These are phyloP conservation scores for Platyscapa corneri DNA, from an alignment of 1,140 invertebrate genomes.

Conservation along the genomic window DNA sequence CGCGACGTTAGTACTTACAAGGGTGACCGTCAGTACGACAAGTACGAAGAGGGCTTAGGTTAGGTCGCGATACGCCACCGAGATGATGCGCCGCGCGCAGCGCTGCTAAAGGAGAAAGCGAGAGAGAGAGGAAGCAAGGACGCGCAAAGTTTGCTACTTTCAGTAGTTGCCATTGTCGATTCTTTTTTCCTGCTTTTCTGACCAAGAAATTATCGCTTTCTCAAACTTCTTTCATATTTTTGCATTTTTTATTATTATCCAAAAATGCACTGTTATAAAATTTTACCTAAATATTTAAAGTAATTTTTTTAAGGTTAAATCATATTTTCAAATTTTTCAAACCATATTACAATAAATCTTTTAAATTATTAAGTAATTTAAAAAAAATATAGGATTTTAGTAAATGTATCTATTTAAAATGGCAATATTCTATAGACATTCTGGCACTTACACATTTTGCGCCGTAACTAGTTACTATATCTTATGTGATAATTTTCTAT, in stretches of 20 bases:
- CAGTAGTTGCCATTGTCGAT: slow-evolving; percentile 1
- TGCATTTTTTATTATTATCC: neutral
- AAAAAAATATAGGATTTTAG: too few species aligned
- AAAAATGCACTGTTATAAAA: neutral
- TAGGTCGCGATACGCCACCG: slow-evolving; percentile 13
- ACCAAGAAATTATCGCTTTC: neutral
- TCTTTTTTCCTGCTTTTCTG: neutral
- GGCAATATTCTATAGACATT: too few species aligned
- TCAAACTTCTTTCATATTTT: neutral
- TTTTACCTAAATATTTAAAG: neutral
- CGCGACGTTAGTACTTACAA: neutral
- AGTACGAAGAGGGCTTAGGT: slow-evolving; percentile 16
- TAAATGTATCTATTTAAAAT: too few species aligned
- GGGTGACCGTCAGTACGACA: neutral
- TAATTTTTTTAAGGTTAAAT: neutral
- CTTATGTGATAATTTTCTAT: neutral
- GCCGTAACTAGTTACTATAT: slow-evolving; percentile 5
- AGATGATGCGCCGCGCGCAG: neutral
- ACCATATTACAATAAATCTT: too few species aligned
- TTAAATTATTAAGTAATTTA: too few species aligned
- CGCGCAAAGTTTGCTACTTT: neutral
- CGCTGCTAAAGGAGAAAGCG: neutral
- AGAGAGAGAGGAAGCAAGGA: neutral
- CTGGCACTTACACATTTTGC: neutral
- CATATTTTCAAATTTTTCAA: too few species aligned